Evolutionary conservation across 2,113 vertebrate species (phyloP), one percentile per base, ranked within the genome.

Genomic region (Mesocricetus auratus): DNA sequence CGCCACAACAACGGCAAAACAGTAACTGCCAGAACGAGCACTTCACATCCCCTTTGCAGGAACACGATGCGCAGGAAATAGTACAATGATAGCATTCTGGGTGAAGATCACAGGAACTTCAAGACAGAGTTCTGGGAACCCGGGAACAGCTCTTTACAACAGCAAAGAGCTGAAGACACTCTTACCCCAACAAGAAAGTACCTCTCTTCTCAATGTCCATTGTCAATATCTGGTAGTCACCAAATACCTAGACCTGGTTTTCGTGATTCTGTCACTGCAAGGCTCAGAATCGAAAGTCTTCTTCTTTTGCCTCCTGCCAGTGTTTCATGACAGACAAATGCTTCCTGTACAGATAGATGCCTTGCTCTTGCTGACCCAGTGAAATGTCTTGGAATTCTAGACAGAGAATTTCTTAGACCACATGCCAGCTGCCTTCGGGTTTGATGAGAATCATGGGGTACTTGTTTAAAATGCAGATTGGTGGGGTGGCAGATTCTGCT

Each of bases 401-500:
- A 56, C 3, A 31, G 9, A 94, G 56, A 42, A 31, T 12, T 90
- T 92, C 71, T 31, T 10, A 56, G 26, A 64, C 10, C 53, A 71
- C 13, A 60, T 33, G 36, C 21, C 45, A 39, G 64, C 3, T 60
- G 24, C 24, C 87, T 82, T 62, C n/a, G 77, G 26, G 81, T 45
- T 16, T 62, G 12, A 3, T 39, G 4, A 82, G 60, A 88, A 39
- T 66, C 39, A 74, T 22, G 2, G 10, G 1, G 33, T 5, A 21
- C 53, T 87, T 85, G 16, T 60, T 73, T 82, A 78, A 94, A 83
- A 83, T 60, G 56, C 10, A 62, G 33, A 58, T 88, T 92, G 85
- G 75, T 74, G 53, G 69, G 33, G 47, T 8, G 29, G 45, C 26
- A 73, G 17, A 83, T 62, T 60, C 45, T 87, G 17, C 56, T n/a